Percentiles rank a stretch among this genome's conserved stretches.
Conservation (phyloP, 2,113 vertebrate species). For the Ailuropoda melanoleuca region DNA sequence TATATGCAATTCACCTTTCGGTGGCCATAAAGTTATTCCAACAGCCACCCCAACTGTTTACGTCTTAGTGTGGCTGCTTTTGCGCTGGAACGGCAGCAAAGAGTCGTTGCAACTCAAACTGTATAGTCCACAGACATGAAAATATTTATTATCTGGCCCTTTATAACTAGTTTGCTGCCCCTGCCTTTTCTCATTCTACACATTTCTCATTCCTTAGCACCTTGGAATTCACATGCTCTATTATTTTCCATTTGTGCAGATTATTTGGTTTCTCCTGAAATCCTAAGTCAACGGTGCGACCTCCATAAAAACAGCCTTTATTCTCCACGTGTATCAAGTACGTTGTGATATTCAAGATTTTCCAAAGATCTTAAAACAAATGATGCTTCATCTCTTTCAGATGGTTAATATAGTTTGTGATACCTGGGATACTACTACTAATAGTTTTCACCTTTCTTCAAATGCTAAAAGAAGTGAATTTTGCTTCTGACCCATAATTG, state of each 20-base stretch:
- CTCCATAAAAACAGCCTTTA: not conserved
- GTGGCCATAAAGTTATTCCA: not conserved
- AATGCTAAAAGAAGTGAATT: slow-evolving; percentile 46
- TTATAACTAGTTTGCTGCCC: not conserved
- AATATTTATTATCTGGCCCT: not conserved
- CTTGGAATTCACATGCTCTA: not conserved
- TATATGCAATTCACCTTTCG: not conserved
- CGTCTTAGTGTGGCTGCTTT: not conserved
- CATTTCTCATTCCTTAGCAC: slow-evolving; percentile 1
- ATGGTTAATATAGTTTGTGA: not conserved
- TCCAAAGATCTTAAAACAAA: not conserved
- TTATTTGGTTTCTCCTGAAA: slow-evolving; percentile 51
- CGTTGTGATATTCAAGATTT: not conserved
- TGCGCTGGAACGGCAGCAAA: not conserved
- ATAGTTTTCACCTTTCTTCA: not conserved
- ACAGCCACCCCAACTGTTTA: not conserved
- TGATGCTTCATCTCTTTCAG: not conserved
- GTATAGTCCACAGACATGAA: not conserved
- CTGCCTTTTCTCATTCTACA: not conserved
- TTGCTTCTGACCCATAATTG: slow-evolving; percentile 12
- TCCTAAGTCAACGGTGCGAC: not conserved
- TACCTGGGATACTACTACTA: not conserved
- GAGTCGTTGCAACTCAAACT: not conserved
- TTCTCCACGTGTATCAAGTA: not conserved
- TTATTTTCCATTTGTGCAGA: slow-evolving; percentile 4